Conservation (phyloP, 2,113 vertebrate species). For the Passer montanus region DNA sequence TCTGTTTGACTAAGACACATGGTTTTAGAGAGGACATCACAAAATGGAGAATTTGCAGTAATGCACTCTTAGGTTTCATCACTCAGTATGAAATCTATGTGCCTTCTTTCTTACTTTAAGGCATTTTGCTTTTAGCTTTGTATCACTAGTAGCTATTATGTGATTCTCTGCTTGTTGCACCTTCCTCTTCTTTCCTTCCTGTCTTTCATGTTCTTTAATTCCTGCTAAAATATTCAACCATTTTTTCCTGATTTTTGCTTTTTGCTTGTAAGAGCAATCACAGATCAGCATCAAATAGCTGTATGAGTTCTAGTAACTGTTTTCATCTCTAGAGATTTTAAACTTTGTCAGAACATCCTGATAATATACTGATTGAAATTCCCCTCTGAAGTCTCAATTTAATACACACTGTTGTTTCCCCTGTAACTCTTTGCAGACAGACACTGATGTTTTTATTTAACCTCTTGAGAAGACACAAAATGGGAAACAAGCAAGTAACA, state of each 20-base stretch:
- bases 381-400: conserved; percentile 26
- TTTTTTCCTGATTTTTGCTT: neutral
- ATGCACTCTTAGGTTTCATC: neutral
- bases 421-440: conserved; percentile 16
- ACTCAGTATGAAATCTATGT: neutral
- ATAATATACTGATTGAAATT: conserved; percentile 51
- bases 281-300: neutral
- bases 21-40: neutral
- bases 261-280: neutral
- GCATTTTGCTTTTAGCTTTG: neutral
- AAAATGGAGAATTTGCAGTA: neutral
- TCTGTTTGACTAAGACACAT: neutral
- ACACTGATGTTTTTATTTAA: conserved; percentile 55
- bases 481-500: conserved; percentile 58
- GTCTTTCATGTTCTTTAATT: neutral
- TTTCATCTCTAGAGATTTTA: conserved; percentile 22
- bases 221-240: neutral
- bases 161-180: neutral
- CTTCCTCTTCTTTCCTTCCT: neutral
- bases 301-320: neutral
- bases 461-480: conserved; percentile 54
- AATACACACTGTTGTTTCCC: conserved; percentile 5
- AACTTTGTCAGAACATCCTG: conserved; percentile 38
- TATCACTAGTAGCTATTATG: neutral
- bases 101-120: neutral